Percentiles rank a stretch among this genome's conserved stretches.
Evolutionary conservation across 1,140 invertebrate genomes (phyloP).

Genomic region (Aphis gossypii): DNA sequence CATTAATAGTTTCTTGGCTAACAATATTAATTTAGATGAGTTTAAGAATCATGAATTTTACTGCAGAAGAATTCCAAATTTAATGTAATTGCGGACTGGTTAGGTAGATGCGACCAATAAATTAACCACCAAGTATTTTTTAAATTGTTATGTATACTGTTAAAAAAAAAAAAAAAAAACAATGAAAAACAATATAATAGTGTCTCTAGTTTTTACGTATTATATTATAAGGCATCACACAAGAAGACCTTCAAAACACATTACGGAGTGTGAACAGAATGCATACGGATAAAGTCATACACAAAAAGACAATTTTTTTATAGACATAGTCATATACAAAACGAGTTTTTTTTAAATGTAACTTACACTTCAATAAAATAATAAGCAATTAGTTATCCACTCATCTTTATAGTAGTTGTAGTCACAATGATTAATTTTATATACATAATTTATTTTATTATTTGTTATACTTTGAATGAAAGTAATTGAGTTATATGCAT

Average conservation of each 20-base stretch:
- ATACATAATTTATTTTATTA: neutral
- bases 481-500: neutral
- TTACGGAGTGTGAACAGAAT: conserved; percentile 16
- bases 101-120: neutral
- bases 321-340: neutral
- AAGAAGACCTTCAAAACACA: conserved; percentile 9
- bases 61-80: neutral
- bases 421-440: neutral
- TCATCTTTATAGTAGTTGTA: neutral
- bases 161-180: neutral
- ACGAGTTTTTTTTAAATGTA: conserved; percentile 23
- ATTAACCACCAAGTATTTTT: neutral
- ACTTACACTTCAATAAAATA: neutral
- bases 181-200: neutral
- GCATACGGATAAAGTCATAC: neutral
- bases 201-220: neutral
- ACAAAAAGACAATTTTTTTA: neutral
- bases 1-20: conserved; percentile 1
- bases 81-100: neutral
- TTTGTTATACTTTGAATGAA: neutral
- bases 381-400: neutral
- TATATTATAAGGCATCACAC: neutral
- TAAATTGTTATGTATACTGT: no score
- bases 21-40: conserved; percentile 12
- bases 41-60: neutral